Conservation (phyloP, 2,113 vertebrate genomes). For the Bagarius yarrelli region DNA sequence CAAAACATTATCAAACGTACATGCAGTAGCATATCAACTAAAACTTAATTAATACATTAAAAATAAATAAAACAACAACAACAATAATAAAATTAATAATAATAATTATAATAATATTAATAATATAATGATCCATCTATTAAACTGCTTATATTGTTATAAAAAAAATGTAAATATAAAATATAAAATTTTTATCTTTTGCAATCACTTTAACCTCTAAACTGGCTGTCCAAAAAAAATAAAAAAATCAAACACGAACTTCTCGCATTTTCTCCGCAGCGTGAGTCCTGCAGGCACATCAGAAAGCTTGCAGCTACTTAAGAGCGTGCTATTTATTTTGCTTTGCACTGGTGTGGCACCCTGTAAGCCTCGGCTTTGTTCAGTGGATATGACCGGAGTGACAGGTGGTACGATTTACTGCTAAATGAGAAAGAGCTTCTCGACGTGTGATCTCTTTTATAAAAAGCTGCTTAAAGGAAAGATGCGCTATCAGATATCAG, state of each 20-base stretch:
- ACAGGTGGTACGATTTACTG: slow-evolving; percentile 61
- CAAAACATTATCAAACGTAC: no score
- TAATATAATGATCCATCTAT: no score
- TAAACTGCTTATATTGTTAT: no score
- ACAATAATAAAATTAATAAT: no score
- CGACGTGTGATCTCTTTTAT: slow-evolving; percentile 41
- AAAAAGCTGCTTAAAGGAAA: slow-evolving; percentile 27
- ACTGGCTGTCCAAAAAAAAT: neutral
- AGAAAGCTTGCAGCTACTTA: slow-evolving; percentile 58
- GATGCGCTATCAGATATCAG: slow-evolving; percentile 41
- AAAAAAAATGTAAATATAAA: no score
- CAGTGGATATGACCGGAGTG: slow-evolving; percentile 57
- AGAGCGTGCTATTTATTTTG: slow-evolving; percentile 69
- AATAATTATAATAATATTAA: no score
- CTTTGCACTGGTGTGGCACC: slow-evolving; percentile 61
- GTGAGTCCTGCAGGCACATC: slow-evolving; percentile 55
- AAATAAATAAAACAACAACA: no score
- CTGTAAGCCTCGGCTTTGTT: slow-evolving; percentile 56
- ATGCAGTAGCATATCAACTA: no score
- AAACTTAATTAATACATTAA: no score
- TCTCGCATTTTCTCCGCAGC: slow-evolving; percentile 73
- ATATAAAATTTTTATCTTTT: neutral
- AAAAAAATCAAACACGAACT: slow-evolving; percentile 60
- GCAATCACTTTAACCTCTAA: neutral
- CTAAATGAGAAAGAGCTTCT: slow-evolving; percentile 44